Percentiles rank a stretch among this genome's conserved stretches.
phyloP scores from a whole-genome alignment of 2,797 vertebrate species.

The Cephalopachus bancanus region DNA sequence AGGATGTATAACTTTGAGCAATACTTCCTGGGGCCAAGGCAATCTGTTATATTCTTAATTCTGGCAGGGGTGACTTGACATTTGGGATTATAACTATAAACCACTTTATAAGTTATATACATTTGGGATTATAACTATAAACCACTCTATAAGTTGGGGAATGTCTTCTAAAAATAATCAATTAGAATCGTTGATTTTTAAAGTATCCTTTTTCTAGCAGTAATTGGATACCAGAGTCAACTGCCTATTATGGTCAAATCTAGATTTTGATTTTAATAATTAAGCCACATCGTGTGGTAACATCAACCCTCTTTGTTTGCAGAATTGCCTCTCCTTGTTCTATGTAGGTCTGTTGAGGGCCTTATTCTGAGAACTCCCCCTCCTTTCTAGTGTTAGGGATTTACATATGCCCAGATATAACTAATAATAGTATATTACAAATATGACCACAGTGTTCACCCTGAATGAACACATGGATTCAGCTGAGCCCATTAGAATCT shows the following conservation, averaged over 20 bases:
- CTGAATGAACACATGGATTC: not conserved
- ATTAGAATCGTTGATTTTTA: constrained; percentile 43
- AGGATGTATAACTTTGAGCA: constrained; percentile 19
- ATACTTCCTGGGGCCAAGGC: constrained; percentile 16
- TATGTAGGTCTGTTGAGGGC: not conserved
- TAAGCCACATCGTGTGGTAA: constrained; percentile 35
- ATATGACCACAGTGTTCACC: not conserved
- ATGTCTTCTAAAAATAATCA: constrained; percentile 53
- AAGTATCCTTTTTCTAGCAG: not conserved
- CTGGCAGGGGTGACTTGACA: not conserved
- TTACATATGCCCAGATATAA: not conserved
- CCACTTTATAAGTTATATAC: constrained; percentile 37
- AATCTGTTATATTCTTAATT: constrained; percentile 17
- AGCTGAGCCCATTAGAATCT: constrained; percentile 3
- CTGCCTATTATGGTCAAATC: constrained; percentile 36
- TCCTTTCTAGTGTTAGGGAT: not conserved
- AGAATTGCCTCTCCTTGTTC: not conserved
- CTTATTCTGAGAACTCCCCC: not conserved
- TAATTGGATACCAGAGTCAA: constrained; percentile 50
- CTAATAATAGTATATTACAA: not conserved
- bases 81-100: constrained; percentile 36
- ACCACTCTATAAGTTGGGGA: not conserved
- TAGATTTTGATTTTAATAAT: constrained; percentile 69
- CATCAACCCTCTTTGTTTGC: not conserved
- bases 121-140: not conserved